Evolutionary conservation across 2,797 vertebrate genomes (phyloP), one percentile per base, ranked within the genome.

Genomic region (Hylomyscus alleni): DNA sequence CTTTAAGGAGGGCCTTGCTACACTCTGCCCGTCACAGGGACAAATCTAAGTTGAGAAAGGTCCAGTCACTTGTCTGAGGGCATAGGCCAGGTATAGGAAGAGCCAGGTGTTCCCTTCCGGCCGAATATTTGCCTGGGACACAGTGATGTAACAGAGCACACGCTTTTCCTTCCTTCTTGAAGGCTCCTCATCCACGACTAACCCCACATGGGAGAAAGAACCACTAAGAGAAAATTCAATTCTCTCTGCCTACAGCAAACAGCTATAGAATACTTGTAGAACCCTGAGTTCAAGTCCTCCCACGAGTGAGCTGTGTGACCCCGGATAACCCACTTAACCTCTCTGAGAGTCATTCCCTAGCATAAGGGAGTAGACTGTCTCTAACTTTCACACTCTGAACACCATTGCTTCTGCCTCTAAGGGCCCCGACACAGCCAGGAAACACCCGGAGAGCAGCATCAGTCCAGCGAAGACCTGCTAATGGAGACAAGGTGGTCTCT

Each of bases 381-480:
- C 34, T 15, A 0, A 29, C 47, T 91, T 90, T 80, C 89, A 65
- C 77, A 65, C 58, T 52, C 40, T n/a, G 8, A 11, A 44, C 67
- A 37, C 22, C 72, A 13, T 3, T 5, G 19, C 34, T 4, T 84
- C 95, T 92, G 88, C 12, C 0, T 20, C 13, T 0, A 56, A 75
- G 77, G 65, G 50, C 44, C 69, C 67, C 11, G 9, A 47, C 26
- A 4, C 10, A 0, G 40, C 62, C 80, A 47, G 47, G 62, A 93
- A 92, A 86, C 89, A 85, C 40, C 81, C 83, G 76, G 85, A 72
- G 54, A 75, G 54, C 96, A 97, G 89, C 97, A 97, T 97, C 97
- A 95, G 97, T 97, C 94, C 91, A 96, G 97, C 96, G 67, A 95
- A 97, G 98, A 94, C 95, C 95, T 65, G 97, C 97, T 99, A 98